Evolutionary conservation across 2,797 vertebrate genomes (phyloP).

Genomic region (Chelidonichthys spinosus): DNA sequence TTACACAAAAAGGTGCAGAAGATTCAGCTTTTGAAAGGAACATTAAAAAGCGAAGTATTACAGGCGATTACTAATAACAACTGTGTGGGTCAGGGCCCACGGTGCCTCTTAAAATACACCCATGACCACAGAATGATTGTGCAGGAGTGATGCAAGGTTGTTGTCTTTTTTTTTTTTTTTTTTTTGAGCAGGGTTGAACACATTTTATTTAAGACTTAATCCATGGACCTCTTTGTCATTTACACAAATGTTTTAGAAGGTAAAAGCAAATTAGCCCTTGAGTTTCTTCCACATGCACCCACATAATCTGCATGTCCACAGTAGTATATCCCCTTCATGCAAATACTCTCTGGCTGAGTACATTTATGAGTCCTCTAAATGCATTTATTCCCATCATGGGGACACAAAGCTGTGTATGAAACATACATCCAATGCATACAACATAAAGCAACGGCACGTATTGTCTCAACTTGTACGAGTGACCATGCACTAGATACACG

Average conservation of each 20-base stretch:
- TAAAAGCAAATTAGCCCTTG: constrained; percentile 51
- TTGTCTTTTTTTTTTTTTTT: constrained; percentile 31
- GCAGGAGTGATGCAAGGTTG: constrained; percentile 11
- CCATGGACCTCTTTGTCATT: constrained; percentile 46
- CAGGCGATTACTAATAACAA: constrained; percentile 15
- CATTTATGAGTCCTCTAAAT: not conserved
- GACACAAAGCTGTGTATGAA: not conserved
- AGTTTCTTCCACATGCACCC: constrained; percentile 16
- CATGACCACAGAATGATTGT: constrained; percentile 23
- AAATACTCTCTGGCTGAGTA: constrained; percentile 13
- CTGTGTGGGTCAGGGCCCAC: not conserved
- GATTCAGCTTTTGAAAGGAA: not conserved
- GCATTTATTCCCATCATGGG: not conserved
- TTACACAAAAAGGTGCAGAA: not conserved
- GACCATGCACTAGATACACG: constrained; percentile 4
- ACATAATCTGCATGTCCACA: constrained; percentile 18
- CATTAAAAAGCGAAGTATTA: constrained; percentile 11
- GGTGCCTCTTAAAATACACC: constrained; percentile 31
- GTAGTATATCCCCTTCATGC: constrained; percentile 26
- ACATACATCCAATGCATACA: not conserved
- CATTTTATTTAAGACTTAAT: constrained; percentile 53
- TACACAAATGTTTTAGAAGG: constrained; percentile 66
- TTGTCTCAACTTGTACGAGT: not conserved
- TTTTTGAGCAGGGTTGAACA: not conserved
- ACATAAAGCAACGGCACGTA: not conserved